A percentile compares a stretch with the other conserved stretches of the same genome.
Conservation (phyloP, 1,140 invertebrate genomes). For the Panagrolaimus sp. region DNA sequence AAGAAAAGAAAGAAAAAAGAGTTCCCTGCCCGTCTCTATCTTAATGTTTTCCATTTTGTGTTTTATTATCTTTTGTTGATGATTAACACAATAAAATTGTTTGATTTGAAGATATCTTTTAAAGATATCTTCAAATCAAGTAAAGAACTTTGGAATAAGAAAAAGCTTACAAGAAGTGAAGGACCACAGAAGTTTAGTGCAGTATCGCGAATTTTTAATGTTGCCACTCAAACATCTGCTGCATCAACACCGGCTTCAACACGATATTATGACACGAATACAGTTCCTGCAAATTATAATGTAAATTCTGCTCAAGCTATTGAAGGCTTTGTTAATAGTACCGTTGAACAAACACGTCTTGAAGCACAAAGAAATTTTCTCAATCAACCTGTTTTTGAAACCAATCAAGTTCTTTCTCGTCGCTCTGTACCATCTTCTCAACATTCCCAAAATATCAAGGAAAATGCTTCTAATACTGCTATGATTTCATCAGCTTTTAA, state of each 20-base stretch:
- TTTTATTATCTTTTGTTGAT: too few species aligned
- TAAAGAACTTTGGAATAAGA: slow-evolving; percentile 45
- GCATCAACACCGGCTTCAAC: too few species aligned
- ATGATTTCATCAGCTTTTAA: background rate
- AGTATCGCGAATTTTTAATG: slow-evolving; percentile 19
- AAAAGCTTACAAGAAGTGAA: slow-evolving; percentile 23
- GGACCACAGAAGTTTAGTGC: slow-evolving; percentile 10
- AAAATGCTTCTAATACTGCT: background rate
- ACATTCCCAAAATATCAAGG: too few species aligned
- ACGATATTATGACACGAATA: background rate
- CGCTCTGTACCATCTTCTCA: background rate
- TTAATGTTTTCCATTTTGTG: too few species aligned
- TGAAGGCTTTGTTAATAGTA: slow-evolving; percentile 31
- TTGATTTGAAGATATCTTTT: too few species aligned
- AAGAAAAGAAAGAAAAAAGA: too few species aligned
- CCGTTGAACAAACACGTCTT: slow-evolving; percentile 30
- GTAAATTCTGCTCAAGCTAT: background rate
- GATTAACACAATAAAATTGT: too few species aligned
- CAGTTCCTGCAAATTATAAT: slow-evolving; percentile 4
- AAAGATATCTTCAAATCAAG: slow-evolving; percentile 32
- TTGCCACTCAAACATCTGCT: background rate
- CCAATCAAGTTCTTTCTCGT: background rate
- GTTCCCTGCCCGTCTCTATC: too few species aligned
- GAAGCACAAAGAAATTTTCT: slow-evolving; percentile 41
- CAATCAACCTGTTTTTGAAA: slow-evolving; percentile 45